Evolutionary conservation across 2,888 invertebrate species (phyloP), one percentile per base, ranked within the genome.

Genomic region (Zeuzera pyrina): DNA sequence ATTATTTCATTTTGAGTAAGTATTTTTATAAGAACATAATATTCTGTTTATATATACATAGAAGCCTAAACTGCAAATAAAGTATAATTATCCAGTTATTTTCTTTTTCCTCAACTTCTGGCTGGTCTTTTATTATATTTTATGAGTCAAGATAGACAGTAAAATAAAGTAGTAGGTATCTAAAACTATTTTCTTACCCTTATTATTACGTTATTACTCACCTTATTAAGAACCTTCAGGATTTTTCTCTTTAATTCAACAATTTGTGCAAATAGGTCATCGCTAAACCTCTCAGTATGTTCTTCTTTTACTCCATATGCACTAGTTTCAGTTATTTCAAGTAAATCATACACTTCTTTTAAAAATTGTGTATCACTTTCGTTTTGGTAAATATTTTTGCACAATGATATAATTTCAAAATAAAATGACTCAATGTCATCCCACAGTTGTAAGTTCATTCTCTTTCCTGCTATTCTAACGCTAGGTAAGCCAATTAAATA

Each of bases 391-490:
- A 72, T 61, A 15, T 55, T 44, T 42, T 72, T 55, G 47, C 70
- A 72, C 12, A 78, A 45, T 23, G 56, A 46, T 11, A 65, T 25
- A 1, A 78, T 46, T 52, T 64, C 51, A 13, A 41, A 39, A 48
- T 54, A 79, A 46, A 84, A 74, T 4, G 55, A 42, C 46, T 81
- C 69, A 1, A 65, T 58, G 45, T 84, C 78, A 49, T 76, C 59
- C 74, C 79, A 84, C n/a, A 84, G 45, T 16, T 68, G 66, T 24
- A 56, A 54, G 47, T 81, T 83, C 45, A 71, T 57, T 38, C 65
- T 61, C 45, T 83, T 83, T 38, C 78, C 74, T 23, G 61, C 59
- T 25, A 72, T 58, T 36, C 57, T 64, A 8, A 74, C 66, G 38
- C 45, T 47, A 12, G 79, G 79, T 31, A 81, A 49, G 3, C 50